Evolutionary conservation across 2,797 vertebrate genomes (phyloP).

Genomic region (Acanthiza pusilla): DNA sequence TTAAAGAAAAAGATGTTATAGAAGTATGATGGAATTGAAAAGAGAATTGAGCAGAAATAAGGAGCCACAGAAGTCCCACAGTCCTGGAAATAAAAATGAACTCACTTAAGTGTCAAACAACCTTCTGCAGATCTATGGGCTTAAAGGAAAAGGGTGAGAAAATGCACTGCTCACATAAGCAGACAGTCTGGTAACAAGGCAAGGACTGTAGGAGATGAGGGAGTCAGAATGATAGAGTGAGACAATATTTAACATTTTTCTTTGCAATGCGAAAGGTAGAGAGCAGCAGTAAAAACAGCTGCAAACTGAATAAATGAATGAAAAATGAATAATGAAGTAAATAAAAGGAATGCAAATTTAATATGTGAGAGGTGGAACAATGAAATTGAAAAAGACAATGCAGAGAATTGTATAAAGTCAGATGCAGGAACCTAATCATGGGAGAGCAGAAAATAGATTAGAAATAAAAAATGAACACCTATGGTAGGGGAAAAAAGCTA

Average conservation of each 20-base stretch:
- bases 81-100: background rate
- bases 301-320: constrained; percentile 15
- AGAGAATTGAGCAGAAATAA: background rate
- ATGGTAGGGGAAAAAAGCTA: background rate
- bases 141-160: background rate
- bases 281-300: background rate
- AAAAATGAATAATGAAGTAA: constrained; percentile 41
- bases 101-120: background rate
- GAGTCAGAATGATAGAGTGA: constrained; percentile 11
- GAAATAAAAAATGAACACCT: constrained; percentile 12
- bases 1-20: background rate
- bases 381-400: constrained; percentile 7
- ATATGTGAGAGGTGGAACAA: background rate
- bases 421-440: background rate
- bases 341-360: constrained; percentile 37
- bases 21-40: background rate
- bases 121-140: background rate
- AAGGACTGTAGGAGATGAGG: background rate
- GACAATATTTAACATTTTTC: background rate
- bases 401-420: constrained; percentile 11
- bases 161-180: background rate
- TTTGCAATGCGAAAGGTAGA: background rate
- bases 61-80: background rate
- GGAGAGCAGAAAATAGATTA: background rate
- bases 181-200: background rate